Conservation (phyloP, 2,888 invertebrate genomes). For the Glaucopsyche alexis region DNA sequence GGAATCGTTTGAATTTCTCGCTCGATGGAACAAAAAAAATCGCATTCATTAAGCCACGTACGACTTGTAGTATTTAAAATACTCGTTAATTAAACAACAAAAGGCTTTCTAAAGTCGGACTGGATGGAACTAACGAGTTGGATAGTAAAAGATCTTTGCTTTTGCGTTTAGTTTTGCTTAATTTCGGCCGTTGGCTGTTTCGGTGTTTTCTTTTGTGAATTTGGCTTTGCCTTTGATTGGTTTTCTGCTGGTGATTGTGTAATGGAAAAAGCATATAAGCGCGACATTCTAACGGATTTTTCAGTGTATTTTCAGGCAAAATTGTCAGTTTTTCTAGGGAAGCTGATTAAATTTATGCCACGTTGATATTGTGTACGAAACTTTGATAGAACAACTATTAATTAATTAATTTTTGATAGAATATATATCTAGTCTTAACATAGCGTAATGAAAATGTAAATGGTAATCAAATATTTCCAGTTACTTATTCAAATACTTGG, state of each 20-base stretch:
- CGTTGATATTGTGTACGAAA: not conserved
- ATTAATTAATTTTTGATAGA: not conserved
- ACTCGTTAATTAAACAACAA: conserved; percentile 49
- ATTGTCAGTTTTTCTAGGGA: not conserved
- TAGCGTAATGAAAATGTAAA: no score
- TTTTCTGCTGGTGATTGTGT: conserved; percentile 22
- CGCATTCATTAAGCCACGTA: conserved; percentile 20
- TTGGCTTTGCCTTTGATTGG: conserved; percentile 28
- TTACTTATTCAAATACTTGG: no score
- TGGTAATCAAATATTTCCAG: no score
- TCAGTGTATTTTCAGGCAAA: not conserved
- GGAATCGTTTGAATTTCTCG: not conserved
- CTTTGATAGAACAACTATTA: no score
- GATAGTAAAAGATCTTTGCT: conserved; percentile 46
- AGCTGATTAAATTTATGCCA: not conserved
- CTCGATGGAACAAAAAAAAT: conserved; percentile 6
- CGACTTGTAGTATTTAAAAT: conserved; percentile 35
- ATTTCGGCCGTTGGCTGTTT: conserved; percentile 41
- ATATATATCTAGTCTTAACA: no score
- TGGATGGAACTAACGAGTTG: conserved; percentile 68
- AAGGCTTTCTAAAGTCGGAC: conserved; percentile 51
- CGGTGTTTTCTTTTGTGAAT: conserved; percentile 29
- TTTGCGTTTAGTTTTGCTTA: conserved; percentile 49
- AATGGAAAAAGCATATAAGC: conserved; percentile 24
- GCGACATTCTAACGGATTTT: not conserved